These are phyloP conservation scores for Tridacna gigas DNA, from an alignment of 2,888 invertebrate species.

Conservation along the genomic window DNA sequence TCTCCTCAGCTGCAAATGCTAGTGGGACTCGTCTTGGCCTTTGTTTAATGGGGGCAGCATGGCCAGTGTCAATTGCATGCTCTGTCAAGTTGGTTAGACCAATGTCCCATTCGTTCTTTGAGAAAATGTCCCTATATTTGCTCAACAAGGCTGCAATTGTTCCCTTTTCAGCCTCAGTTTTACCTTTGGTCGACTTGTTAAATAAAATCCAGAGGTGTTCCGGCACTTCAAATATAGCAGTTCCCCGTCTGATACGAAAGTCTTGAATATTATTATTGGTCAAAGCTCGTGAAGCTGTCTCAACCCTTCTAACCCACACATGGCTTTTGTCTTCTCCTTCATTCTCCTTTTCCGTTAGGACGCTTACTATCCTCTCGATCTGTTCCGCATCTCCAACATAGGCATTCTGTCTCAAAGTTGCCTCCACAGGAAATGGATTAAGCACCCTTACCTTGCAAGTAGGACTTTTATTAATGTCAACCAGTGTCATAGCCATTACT, in stretches of 20 bases:
- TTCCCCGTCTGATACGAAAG: background rate
- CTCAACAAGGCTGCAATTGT: background rate
- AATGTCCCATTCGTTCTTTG: background rate
- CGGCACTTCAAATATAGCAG: background rate
- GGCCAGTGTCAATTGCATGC: conserved; percentile 23
- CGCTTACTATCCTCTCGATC: background rate
- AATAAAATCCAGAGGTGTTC: background rate
- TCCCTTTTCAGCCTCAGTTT: background rate
- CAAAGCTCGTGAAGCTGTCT: background rate
- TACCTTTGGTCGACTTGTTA: background rate
- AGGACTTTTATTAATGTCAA: background rate
- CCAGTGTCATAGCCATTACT: background rate
- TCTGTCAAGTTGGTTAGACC: background rate
- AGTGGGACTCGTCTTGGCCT: conserved; percentile 17
- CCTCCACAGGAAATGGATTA: background rate
- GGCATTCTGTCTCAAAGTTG: background rate
- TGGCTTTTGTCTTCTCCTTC: background rate
- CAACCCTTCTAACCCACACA: background rate
- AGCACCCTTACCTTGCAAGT: background rate
- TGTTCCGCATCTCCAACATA: background rate
- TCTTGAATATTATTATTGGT: background rate
- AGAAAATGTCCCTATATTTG: background rate
- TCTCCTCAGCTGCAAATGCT: conserved; percentile 38
- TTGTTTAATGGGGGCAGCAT: conserved; percentile 33
- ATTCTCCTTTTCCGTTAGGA: background rate